Percentiles rank a stretch among this genome's conserved stretches.
Evolutionary conservation across 2,888 invertebrate genomes (phyloP).

Genomic region (Patella pellucida): DNA sequence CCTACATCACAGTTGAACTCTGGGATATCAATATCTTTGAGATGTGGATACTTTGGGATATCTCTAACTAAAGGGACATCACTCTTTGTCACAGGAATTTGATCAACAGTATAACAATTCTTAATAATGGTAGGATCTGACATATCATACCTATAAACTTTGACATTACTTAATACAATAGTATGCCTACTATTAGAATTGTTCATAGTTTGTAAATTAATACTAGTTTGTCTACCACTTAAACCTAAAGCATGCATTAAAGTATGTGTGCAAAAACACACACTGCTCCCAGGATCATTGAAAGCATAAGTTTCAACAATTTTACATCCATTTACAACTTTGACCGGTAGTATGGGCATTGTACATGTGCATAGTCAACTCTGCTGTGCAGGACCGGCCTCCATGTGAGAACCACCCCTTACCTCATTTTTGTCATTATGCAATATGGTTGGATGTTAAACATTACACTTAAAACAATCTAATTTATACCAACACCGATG

Average conservation of each 20-base stretch:
- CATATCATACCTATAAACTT: too few relatives aligned
- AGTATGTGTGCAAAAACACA: conserved; percentile 18
- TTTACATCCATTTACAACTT: conserved; percentile 8
- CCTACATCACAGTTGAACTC: background rate
- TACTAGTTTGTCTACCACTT: conserved; percentile 12
- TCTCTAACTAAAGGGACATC: background rate
- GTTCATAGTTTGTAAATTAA: conserved; percentile 21
- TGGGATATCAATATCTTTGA: background rate
- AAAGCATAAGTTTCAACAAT: conserved; percentile 23
- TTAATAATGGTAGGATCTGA: too few relatives aligned
- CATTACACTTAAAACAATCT: background rate
- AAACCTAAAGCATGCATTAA: background rate
- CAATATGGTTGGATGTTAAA: background rate
- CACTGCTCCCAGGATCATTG: conserved; percentile 22
- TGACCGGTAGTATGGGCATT: conserved; percentile 26
- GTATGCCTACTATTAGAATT: background rate
- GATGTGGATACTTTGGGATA: background rate
- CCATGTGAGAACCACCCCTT: background rate
- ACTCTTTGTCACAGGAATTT: background rate
- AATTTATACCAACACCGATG: background rate
- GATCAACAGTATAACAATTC: background rate
- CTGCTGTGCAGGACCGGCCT: conserved; percentile 14
- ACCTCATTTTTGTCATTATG: background rate
- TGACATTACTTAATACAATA: background rate
- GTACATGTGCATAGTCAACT: background rate